phyloP scores from a whole-genome alignment of 2,113 vertebrate species.

The Amblyornis subalaris region DNA sequence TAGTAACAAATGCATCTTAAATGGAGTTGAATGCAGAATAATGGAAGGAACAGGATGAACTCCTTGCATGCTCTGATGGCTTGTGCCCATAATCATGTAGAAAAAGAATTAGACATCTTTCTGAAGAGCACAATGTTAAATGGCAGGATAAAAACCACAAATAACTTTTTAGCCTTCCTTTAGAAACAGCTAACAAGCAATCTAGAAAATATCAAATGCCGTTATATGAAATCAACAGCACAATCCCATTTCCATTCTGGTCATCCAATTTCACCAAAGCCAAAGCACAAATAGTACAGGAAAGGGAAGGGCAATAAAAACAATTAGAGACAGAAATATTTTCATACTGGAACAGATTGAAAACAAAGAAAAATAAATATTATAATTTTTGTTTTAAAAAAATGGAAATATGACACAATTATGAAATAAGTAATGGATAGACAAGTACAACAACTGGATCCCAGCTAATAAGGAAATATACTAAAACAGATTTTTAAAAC shows the following conservation, averaged over 20 bases:
- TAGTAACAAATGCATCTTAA: constrained; percentile 15
- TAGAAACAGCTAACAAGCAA: background rate
- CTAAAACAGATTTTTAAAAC: background rate
- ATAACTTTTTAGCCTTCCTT: background rate
- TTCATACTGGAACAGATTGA: background rate
- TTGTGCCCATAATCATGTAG: background rate
- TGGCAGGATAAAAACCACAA: background rate
- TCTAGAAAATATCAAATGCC: background rate
- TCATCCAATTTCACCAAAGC: background rate
- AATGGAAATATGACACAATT: background rate
- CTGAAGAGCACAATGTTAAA: background rate
- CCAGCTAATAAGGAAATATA: background rate
- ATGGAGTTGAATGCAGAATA: background rate
- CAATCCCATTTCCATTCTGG: background rate
- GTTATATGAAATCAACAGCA: background rate
- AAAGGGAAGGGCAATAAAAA: background rate
- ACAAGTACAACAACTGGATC: background rate
- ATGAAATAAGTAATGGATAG: background rate
- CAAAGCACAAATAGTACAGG: background rate
- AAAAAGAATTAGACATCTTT: background rate
- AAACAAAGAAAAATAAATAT: background rate
- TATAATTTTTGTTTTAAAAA: background rate
- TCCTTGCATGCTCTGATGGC: background rate
- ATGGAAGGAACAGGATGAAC: background rate
- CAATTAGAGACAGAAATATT: background rate